Conservation (phyloP, 2,888 invertebrate genomes). For the Anthophora plumipes region DNA sequence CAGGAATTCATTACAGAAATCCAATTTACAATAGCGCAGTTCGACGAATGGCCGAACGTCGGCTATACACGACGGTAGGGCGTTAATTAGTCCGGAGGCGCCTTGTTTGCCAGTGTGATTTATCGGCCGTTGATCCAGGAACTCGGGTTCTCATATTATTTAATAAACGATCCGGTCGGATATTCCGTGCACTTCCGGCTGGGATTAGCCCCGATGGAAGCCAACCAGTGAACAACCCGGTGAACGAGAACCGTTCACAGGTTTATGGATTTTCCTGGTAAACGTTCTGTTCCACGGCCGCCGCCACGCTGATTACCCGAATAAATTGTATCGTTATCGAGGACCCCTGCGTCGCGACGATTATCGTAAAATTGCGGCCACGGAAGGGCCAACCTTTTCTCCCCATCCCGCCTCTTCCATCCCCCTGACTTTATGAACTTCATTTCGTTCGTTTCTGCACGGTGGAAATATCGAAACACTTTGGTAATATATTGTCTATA, state of each 20-base stretch:
- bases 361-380: conserved; percentile 40
- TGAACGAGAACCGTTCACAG: conserved; percentile 15
- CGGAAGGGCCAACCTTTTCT: neutral
- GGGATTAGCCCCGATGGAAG: neutral
- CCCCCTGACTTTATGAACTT: neutral
- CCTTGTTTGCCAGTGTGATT: conserved; percentile 59
- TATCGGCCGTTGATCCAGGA: conserved; percentile 59
- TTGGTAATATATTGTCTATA: too few species aligned
- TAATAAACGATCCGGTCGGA: conserved; percentile 67
- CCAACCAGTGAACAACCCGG: conserved; percentile 33
- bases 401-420: neutral
- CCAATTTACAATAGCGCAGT: conserved; percentile 43
- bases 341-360: conserved; percentile 23
- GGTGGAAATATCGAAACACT: too few species aligned
- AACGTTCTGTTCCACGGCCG: conserved; percentile 37
- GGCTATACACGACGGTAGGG: conserved; percentile 22
- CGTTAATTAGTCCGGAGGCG: conserved; percentile 60
- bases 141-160: conserved; percentile 62
- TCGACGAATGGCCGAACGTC: conserved; percentile 35
- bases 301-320: conserved; percentile 56
- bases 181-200: conserved; percentile 54
- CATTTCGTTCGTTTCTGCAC: too few species aligned
- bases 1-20: conserved; percentile 50
- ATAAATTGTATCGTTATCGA: conserved; percentile 61
- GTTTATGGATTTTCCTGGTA: conserved; percentile 65